phyloP scores from a whole-genome alignment of 2,113 vertebrate genomes.

The Ondatra zibethicus region DNA sequence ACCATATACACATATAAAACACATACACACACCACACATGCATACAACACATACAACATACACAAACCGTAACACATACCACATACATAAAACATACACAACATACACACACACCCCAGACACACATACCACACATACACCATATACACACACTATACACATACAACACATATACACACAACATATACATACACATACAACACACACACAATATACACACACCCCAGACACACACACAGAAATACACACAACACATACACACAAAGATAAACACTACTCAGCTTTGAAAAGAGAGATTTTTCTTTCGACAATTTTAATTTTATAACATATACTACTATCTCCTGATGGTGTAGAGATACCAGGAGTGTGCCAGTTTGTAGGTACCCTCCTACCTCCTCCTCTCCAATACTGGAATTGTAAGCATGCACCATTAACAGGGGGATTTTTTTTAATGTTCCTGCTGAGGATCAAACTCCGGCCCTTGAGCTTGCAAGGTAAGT shows the following conservation, averaged over 20 bases:
- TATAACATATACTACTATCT: conserved; percentile 17
- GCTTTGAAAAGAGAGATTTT: not conserved
- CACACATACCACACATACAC: too few species aligned
- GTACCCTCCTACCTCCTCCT: not conserved
- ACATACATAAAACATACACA: too few species aligned
- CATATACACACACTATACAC: too few species aligned
- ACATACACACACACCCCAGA: too few species aligned
- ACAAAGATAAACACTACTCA: conserved; percentile 3
- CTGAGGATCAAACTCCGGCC: not conserved
- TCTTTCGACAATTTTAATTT: conserved; percentile 65
- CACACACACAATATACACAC: not conserved
- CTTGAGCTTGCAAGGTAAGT: not conserved
- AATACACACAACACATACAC: not conserved
- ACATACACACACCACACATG: too few species aligned
- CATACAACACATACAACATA: not conserved
- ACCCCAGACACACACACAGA: not conserved
- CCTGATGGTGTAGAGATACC: conserved; percentile 42
- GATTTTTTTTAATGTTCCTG: not conserved
- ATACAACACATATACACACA: not conserved
- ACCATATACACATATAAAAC: too few species aligned
- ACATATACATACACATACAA: not conserved
- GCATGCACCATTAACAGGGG: not conserved
- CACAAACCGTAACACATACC: too few species aligned
- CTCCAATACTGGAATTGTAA: not conserved
- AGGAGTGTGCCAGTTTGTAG: conserved; percentile 17